These are phyloP conservation scores for Bellardia bayeri DNA, from an alignment of 2,888 invertebrate genomes.

Conservation along the genomic window DNA sequence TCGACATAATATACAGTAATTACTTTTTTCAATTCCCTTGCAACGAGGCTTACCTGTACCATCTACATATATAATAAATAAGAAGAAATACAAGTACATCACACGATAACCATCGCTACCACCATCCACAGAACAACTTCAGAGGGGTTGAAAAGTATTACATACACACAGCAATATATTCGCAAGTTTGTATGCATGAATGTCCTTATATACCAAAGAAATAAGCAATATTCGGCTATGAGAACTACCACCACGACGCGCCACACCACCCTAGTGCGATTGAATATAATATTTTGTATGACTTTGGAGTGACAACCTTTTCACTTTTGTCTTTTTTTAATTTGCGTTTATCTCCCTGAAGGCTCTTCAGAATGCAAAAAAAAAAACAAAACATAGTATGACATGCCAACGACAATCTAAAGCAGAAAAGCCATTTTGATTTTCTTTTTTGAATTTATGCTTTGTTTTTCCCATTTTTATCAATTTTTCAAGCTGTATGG, in stretches of 20 bases:
- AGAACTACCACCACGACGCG: conserved; percentile 47
- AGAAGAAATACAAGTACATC: conserved; percentile 20
- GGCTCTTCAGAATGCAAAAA: conserved; percentile 61
- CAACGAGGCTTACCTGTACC: conserved; percentile 52
- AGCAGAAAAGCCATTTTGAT: conserved; percentile 67
- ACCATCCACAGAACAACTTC: conserved; percentile 50
- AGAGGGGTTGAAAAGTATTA: conserved; percentile 56
- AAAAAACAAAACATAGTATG: conserved; percentile 21
- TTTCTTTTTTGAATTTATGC: conserved; percentile 13
- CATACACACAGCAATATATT: conserved; percentile 32
- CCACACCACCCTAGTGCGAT: conserved; percentile 44
- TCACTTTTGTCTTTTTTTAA: conserved; percentile 78
- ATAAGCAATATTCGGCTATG: conserved; percentile 41
- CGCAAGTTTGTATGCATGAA: not conserved
- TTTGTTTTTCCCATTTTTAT: conserved; percentile 12
- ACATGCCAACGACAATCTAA: conserved; percentile 52
- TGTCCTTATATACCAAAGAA: conserved; percentile 42
- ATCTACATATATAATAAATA: conserved; percentile 29
- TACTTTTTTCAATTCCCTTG: not conserved
- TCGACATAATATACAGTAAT: not conserved
- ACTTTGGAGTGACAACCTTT: conserved; percentile 77
- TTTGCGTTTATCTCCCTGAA: conserved; percentile 77
- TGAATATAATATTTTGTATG: conserved; percentile 70
- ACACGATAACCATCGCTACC: conserved; percentile 39
- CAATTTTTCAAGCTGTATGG: conserved; percentile 32